These are phyloP conservation scores for Lanius ludovicianus DNA, from an alignment of 2,113 vertebrate genomes.

Conservation along the genomic window DNA sequence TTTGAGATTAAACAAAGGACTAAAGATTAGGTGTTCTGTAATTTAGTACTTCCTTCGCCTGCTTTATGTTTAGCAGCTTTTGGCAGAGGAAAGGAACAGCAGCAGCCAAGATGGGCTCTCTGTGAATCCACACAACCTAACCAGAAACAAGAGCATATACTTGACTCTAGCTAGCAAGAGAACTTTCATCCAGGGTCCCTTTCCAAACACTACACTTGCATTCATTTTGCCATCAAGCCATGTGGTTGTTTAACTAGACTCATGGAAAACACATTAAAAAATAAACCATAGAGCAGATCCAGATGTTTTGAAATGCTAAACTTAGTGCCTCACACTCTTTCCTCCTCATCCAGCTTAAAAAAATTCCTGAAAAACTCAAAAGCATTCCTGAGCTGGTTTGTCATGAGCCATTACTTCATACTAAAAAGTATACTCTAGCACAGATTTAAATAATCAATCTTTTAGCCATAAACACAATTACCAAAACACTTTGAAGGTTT, in stretches of 20 bases:
- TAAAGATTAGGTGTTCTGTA: slow-evolving; percentile 60
- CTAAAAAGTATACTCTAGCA: slow-evolving; percentile 27
- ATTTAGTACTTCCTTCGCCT: slow-evolving; percentile 61
- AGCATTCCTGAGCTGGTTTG: slow-evolving; percentile 63
- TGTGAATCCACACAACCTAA: background rate
- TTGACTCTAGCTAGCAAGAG: background rate
- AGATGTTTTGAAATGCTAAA: slow-evolving; percentile 65
- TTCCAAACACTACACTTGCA: slow-evolving; percentile 25
- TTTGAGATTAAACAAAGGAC: slow-evolving; percentile 52
- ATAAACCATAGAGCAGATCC: slow-evolving; percentile 57
- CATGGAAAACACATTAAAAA: slow-evolving; percentile 64
- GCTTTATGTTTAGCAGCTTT: slow-evolving; percentile 32
- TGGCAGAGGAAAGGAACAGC: slow-evolving; percentile 36
- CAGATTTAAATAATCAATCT: slow-evolving; percentile 59
- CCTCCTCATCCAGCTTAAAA: slow-evolving; percentile 28
- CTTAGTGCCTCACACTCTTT: slow-evolving; percentile 38
- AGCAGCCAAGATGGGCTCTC: slow-evolving; percentile 41
- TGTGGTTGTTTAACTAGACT: slow-evolving; percentile 37
- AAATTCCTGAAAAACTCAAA: slow-evolving; percentile 52
- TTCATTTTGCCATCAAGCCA: slow-evolving; percentile 46
- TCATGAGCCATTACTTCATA: slow-evolving; percentile 64
- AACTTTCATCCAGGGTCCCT: background rate
- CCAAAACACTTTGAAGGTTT: slow-evolving; percentile 55
- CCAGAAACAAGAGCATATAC: background rate
- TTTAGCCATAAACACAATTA: slow-evolving; percentile 39